Evolutionary conservation across 2,113 vertebrate genomes (phyloP).

Genomic region (Tringa solitaria): DNA sequence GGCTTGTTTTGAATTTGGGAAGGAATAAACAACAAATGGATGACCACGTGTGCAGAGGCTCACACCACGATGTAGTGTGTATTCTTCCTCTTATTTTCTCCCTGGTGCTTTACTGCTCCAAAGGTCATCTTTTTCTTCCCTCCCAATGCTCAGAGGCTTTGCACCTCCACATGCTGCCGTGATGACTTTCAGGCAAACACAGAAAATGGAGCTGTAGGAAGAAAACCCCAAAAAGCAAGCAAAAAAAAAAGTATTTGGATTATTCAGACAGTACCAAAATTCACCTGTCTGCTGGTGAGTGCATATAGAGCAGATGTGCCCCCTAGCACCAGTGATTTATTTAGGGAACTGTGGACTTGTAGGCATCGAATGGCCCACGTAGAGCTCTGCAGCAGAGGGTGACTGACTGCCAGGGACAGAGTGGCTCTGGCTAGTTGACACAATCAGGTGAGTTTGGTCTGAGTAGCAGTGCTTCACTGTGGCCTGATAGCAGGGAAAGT

Average conservation of each 20-base stretch:
- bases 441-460: not conserved
- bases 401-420: not conserved
- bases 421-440: not conserved
- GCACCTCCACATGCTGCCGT: not conserved
- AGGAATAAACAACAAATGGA: not conserved
- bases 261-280: not conserved
- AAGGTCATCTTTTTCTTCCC: not conserved
- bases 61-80: not conserved
- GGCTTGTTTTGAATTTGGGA: not conserved
- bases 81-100: not conserved
- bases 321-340: not conserved
- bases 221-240: not conserved
- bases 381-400: not conserved
- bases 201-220: not conserved
- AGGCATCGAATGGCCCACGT: not conserved
- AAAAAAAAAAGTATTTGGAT: not conserved
- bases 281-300: not conserved
- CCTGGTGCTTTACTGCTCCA: not conserved
- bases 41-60: not conserved
- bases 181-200: not conserved
- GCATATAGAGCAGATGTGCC: not conserved
- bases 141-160: not conserved
- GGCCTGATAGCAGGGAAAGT: not conserved
- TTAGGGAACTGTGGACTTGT: not conserved
- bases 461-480: not conserved